Conservation (phyloP, 2,113 vertebrate species). For the Leptobrachium ailaonicum region DNA sequence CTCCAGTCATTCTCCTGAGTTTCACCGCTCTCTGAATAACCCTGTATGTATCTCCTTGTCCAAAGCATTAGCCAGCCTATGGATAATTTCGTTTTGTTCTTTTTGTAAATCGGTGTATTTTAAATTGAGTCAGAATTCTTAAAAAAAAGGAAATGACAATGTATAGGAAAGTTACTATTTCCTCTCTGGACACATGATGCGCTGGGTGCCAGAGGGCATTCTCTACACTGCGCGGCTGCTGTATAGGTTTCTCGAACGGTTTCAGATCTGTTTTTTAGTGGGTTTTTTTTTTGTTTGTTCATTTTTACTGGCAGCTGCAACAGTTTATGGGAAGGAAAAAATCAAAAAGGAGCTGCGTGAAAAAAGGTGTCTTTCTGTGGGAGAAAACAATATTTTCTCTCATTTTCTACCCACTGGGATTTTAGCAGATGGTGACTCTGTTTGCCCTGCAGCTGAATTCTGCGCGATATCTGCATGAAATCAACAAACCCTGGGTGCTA, state of each 20-base stretch:
- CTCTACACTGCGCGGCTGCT: neutral
- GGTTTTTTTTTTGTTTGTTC: neutral
- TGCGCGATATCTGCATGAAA: conserved; percentile 21
- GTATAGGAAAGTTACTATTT: neutral
- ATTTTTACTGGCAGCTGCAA: conserved; percentile 5
- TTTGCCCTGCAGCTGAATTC: conserved; percentile 32
- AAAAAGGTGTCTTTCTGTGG: conserved; percentile 18
- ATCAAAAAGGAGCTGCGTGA: conserved; percentile 8
- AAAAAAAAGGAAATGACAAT: too few relatives aligned
- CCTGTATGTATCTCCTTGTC: too few relatives aligned
- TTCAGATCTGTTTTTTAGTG: neutral
- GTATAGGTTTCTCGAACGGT: neutral
- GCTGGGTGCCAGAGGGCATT: neutral
- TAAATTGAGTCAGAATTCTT: too few relatives aligned
- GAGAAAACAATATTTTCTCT: conserved; percentile 33
- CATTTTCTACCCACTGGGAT: conserved; percentile 31
- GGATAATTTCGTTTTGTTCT: too few relatives aligned
- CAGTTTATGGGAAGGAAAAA: neutral
- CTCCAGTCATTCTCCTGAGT: too few relatives aligned
- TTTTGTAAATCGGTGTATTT: too few relatives aligned
- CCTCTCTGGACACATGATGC: neutral
- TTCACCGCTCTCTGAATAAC: too few relatives aligned
- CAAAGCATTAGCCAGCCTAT: too few relatives aligned
- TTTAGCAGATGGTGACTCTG: conserved; percentile 35
- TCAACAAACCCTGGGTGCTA: conserved; percentile 13